Evolutionary conservation across 2,888 invertebrate genomes (phyloP).

Genomic region (Nineta flava): DNA sequence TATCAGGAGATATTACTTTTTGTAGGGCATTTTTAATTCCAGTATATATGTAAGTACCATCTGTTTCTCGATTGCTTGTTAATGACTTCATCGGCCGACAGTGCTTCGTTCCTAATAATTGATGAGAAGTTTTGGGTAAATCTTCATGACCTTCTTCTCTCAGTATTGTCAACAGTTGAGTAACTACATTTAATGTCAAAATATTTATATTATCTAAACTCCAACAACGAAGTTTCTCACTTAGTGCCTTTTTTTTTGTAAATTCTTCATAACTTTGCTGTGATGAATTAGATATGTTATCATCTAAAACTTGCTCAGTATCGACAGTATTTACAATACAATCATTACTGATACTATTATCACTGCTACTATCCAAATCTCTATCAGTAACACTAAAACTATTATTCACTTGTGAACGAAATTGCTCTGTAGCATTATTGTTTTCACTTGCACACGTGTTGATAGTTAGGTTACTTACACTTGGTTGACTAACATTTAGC

Average conservation of each 20-base stretch:
- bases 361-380: not conserved
- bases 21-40: not conserved
- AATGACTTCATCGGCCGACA: slow-evolving; percentile 4
- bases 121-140: slow-evolving; percentile 6
- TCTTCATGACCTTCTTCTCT: slow-evolving; percentile 4
- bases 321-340: not conserved
- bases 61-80: slow-evolving; percentile 2
- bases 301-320: not conserved
- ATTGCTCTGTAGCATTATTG: not conserved
- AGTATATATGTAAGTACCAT: not conserved
- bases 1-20: slow-evolving; percentile 4
- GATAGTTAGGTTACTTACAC: not conserved
- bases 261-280: not conserved
- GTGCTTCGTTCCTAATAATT: slow-evolving; percentile 4
- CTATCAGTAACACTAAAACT: not conserved
- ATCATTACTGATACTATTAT: not conserved
- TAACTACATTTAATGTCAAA: slow-evolving; percentile 4
- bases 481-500: not conserved
- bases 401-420: not conserved
- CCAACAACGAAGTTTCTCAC: not conserved
- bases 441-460: not conserved
- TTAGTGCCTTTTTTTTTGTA: not conserved
- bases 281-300: not conserved
- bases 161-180: slow-evolving; percentile 3
- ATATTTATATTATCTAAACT: slow-evolving; percentile 1